Percentiles rank a stretch among this genome's conserved stretches.
Conservation (phyloP, 35 echinoderm and acorn worm species). For the Stichopus chloronotus region DNA sequence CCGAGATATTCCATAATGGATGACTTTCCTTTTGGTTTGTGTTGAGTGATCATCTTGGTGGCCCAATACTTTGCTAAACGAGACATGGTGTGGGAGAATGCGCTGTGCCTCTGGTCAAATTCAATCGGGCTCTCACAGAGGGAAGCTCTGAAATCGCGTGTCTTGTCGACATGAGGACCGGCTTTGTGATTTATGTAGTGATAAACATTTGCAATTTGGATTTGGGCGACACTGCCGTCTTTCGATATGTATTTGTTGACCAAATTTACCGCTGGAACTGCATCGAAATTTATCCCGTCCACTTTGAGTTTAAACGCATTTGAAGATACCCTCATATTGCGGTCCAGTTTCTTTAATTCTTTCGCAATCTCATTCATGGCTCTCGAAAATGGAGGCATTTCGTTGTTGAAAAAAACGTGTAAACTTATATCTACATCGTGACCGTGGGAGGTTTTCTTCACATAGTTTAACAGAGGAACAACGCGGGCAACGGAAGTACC, state of each 20-base stretch:
- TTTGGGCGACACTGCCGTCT: neutral
- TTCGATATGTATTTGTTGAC: neutral
- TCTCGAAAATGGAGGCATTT: neutral
- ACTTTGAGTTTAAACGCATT: neutral
- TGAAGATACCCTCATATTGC: neutral
- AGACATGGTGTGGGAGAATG: constrained; percentile 23
- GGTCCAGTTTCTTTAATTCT: neutral
- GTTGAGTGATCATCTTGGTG: neutral
- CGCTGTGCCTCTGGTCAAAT: constrained; percentile 21
- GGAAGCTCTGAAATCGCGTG: neutral
- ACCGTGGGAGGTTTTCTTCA: constrained; percentile 6
- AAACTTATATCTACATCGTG: neutral
- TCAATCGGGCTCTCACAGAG: neutral
- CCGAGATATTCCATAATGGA: constrained; percentile 27
- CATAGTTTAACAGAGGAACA: no score
- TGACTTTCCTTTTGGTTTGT: neutral
- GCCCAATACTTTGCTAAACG: constrained; percentile 27
- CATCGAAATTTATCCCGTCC: neutral
- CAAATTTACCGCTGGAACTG: neutral
- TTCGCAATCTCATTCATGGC: neutral
- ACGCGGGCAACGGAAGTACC: neutral
- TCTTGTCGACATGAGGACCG: neutral
- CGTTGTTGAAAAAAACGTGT: constrained; percentile 2
- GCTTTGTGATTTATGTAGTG: neutral
- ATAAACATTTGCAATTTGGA: neutral